These are phyloP conservation scores for Tadarida brasiliensis DNA, from an alignment of 2,797 vertebrate genomes.

Conservation along the genomic window DNA sequence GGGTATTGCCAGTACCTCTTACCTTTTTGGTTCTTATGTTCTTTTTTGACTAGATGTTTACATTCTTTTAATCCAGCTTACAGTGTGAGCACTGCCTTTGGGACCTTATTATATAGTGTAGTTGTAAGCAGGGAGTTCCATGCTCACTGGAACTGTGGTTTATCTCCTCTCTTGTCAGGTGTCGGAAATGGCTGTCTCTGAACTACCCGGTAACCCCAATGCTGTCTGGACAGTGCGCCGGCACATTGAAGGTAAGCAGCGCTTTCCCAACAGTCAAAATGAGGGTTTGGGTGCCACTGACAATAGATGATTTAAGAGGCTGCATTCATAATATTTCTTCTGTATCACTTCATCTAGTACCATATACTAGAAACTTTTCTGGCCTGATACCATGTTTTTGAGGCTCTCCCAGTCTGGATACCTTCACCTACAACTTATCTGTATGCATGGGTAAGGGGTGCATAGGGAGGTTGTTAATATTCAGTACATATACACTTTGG, in stretches of 20 bases:
- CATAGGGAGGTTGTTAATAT: neutral
- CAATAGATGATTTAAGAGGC: constrained; percentile 9
- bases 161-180: constrained; percentile 89
- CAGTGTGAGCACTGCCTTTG: neutral
- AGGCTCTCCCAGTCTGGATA: neutral
- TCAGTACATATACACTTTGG: neutral
- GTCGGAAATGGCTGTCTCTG: constrained; percentile 99
- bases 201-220: constrained; percentile 99
- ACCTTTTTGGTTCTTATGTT: neutral
- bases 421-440: neutral
- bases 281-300: constrained; percentile 32
- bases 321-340: constrained; percentile 51
- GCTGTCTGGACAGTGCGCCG: constrained; percentile 99
- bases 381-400: constrained; percentile 17
- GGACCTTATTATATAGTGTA: neutral
- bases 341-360: neutral
- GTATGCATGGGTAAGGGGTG: neutral
- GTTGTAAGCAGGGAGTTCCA: neutral
- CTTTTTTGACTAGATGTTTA: neutral
- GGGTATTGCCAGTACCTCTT: neutral
- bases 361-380: constrained; percentile 2
- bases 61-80: neutral
- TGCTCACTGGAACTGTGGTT: constrained; percentile 41
- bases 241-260: constrained; percentile 95
- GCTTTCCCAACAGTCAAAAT: constrained; percentile 38